phyloP scores from a whole-genome alignment of 2,113 vertebrate species.

The Carassius carassius region DNA sequence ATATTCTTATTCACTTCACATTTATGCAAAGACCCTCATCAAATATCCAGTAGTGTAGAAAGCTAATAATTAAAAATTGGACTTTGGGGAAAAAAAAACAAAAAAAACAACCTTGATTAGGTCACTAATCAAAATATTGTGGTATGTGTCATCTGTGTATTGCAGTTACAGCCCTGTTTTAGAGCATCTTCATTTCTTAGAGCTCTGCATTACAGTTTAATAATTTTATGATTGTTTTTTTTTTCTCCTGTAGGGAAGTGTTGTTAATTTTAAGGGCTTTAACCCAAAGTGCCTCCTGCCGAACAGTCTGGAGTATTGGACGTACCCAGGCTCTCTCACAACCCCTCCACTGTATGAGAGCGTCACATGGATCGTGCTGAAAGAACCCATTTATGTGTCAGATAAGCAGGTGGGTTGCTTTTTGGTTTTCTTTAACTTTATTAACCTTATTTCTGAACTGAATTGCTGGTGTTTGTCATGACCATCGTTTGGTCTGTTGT shows the following conservation, averaged over 20 bases:
- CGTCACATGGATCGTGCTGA: slow-evolving; percentile 91
- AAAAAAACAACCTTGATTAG: neutral
- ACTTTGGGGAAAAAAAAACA: too few relatives aligned
- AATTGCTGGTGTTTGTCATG: neutral
- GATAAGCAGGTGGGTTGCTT: slow-evolving; percentile 85
- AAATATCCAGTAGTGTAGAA: neutral
- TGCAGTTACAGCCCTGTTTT: neutral
- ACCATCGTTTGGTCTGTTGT: slow-evolving; percentile 23
- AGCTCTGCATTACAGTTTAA: neutral
- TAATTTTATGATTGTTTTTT: neutral
- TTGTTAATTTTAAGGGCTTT: slow-evolving; percentile 87
- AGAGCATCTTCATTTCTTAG: neutral
- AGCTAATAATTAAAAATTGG: neutral
- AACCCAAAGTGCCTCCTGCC: slow-evolving; percentile 92
- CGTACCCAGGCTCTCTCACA: slow-evolving; percentile 91
- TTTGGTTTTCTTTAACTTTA: neutral
- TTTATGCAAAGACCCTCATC: neutral
- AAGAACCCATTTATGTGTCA: slow-evolving; percentile 86
- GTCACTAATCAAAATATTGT: neutral
- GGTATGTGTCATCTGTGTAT: neutral
- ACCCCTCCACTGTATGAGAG: slow-evolving; percentile 93
- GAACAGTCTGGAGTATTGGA: slow-evolving; percentile 89
- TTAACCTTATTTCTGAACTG: neutral
- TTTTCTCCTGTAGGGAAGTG: slow-evolving; percentile 76
- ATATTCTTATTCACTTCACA: neutral